Percentiles rank a stretch among this genome's conserved stretches.
These are phyloP conservation scores for Symphodus melops DNA, from an alignment of 2,113 vertebrate genomes.

Conservation along the genomic window DNA sequence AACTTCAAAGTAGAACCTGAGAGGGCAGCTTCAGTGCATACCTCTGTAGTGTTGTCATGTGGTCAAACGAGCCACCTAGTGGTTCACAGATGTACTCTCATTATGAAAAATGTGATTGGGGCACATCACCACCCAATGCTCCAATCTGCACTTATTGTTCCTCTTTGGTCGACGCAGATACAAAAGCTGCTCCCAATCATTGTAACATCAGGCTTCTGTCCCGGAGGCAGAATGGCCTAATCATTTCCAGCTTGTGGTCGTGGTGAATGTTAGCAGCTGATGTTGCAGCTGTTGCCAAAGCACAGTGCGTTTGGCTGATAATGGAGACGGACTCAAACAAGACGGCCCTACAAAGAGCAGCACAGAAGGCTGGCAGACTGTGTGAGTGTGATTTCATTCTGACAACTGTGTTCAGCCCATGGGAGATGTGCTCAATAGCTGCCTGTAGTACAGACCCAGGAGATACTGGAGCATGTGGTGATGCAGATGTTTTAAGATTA, in stretches of 20 bases:
- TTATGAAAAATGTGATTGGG: conserved; percentile 21
- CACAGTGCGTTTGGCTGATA: conserved; percentile 48
- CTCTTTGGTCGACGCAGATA: conserved; percentile 37
- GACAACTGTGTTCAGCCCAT: conserved; percentile 26
- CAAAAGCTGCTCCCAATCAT: conserved; percentile 66
- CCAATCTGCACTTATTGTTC: conserved; percentile 49
- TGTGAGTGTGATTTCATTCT: conserved; percentile 32
- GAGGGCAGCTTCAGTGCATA: neutral
- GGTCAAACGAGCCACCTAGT: conserved; percentile 57
- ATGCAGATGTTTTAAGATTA: conserved; percentile 60
- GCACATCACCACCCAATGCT: conserved; percentile 40
- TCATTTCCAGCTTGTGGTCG: conserved; percentile 54
- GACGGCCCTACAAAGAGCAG: conserved; percentile 50
- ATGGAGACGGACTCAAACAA: conserved; percentile 60
- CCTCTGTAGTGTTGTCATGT: neutral
- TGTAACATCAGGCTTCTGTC: conserved; percentile 55
- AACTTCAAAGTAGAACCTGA: conserved; percentile 6
- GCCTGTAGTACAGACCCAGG: neutral
- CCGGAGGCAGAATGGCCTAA: conserved; percentile 52
- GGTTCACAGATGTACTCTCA: conserved; percentile 32
- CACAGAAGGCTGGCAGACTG: conserved; percentile 52
- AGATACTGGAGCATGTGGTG: conserved; percentile 38
- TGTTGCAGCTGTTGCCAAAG: conserved; percentile 68
- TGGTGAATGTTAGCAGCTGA: conserved; percentile 63
- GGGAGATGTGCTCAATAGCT: conserved; percentile 31